phyloP scores from a whole-genome alignment of 64 coral and sea anemone species.

The Exaiptasia diaphana region DNA sequence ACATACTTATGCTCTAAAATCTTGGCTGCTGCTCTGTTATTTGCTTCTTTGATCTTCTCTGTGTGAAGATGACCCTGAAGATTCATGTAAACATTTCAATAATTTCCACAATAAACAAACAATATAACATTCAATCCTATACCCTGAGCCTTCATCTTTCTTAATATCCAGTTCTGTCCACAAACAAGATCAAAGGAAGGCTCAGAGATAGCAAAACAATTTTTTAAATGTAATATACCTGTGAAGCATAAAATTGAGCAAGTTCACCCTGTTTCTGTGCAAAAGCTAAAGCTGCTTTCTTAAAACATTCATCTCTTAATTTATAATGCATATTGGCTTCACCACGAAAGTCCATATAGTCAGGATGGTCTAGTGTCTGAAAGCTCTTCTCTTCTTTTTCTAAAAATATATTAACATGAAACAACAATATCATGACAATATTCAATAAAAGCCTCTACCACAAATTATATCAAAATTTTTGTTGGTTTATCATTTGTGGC shows the following conservation, averaged over 20 bases:
- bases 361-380: constrained; percentile 64
- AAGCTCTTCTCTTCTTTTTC: constrained; percentile 2
- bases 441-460: no score
- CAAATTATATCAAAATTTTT: no score
- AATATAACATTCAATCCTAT: no score
- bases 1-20: constrained; percentile 72
- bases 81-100: no score
- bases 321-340: constrained; percentile 64
- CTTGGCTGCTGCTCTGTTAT: constrained; percentile 64
- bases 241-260: constrained; percentile 74
- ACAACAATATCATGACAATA: no score
- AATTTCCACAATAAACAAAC: no score
- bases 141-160: no score
- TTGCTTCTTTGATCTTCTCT: constrained; percentile 78
- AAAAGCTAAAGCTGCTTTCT: constrained; percentile 84
- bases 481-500: no score
- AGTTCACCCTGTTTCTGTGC: constrained; percentile 74
- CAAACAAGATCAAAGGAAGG: no score
- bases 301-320: constrained; percentile 73
- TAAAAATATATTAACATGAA: no score
- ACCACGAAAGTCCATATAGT: constrained; percentile 70
- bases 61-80: constrained; percentile 73
- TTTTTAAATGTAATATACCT: constrained; percentile 53
- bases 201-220: no score
- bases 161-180: no score